These are phyloP conservation scores for Griposia aprilina DNA, from an alignment of 2,888 invertebrate genomes.

Conservation along the genomic window DNA sequence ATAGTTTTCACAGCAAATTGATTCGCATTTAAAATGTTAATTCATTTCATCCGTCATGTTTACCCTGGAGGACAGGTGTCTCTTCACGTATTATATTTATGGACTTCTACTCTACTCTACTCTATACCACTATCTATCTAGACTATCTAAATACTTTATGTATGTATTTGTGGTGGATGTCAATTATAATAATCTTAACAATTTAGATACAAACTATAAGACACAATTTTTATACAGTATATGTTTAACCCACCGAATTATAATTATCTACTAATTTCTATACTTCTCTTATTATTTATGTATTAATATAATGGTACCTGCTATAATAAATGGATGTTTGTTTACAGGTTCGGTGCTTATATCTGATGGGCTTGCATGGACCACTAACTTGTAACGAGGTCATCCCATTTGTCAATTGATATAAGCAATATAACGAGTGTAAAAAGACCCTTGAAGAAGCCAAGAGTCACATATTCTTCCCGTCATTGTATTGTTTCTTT, in stretches of 20 bases:
- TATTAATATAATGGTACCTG: slow-evolving; percentile 29
- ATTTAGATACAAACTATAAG: not conserved
- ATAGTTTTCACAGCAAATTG: slow-evolving; percentile 73
- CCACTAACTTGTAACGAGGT: slow-evolving; percentile 75
- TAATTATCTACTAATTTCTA: slow-evolving; percentile 30
- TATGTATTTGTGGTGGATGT: slow-evolving; percentile 23
- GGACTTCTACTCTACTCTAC: slow-evolving; percentile 9
- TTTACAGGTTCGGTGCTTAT: slow-evolving; percentile 89
- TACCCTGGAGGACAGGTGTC: not conserved
- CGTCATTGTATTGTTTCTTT: too few species aligned
- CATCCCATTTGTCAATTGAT: slow-evolving; percentile 67
- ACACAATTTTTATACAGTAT: slow-evolving; percentile 16
- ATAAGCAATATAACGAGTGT: slow-evolving; percentile 57
- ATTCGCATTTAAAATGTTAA: slow-evolving; percentile 85
- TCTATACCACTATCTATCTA: slow-evolving; percentile 11
- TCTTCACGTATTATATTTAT: slow-evolving; percentile 1
- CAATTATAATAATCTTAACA: slow-evolving; percentile 1
- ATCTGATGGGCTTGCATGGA: slow-evolving; percentile 88
- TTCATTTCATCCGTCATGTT: slow-evolving; percentile 57
- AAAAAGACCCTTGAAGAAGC: slow-evolving; percentile 15
- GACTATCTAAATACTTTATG: slow-evolving; percentile 11
- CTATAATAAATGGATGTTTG: slow-evolving; percentile 73
- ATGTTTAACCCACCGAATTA: slow-evolving; percentile 49
- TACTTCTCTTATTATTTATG: slow-evolving; percentile 12
- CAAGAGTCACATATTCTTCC: not conserved